phyloP scores from a whole-genome alignment of 2,797 vertebrate species.

The Pteropus rufus region DNA sequence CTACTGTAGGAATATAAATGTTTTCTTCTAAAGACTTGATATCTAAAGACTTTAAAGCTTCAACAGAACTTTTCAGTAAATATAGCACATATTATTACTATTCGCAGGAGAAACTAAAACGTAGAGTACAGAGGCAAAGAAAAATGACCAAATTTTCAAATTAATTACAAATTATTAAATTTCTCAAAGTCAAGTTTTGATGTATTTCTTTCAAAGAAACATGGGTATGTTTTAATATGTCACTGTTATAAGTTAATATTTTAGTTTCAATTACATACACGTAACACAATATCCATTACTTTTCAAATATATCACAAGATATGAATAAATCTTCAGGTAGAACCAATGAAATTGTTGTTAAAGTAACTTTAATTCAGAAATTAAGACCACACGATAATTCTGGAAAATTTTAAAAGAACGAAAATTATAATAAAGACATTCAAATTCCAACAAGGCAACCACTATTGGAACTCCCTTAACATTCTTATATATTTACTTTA shows the following conservation, averaged over 20 bases:
- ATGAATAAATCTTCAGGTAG: neutral
- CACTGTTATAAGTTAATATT: neutral
- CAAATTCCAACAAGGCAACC: neutral
- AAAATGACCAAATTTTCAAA: neutral
- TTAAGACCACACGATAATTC: neutral
- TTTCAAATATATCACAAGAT: conserved; percentile 28
- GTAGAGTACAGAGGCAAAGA: neutral
- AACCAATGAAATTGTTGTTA: neutral
- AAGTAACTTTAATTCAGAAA: neutral
- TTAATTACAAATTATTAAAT: neutral
- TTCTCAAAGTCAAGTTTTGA: neutral
- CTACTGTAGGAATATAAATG: neutral
- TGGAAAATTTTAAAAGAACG: neutral
- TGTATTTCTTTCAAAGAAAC: conserved; percentile 18
- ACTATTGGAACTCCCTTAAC: neutral
- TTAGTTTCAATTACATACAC: conserved; percentile 12
- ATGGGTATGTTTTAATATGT: conserved; percentile 10
- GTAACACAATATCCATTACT: neutral
- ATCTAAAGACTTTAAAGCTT: neutral
- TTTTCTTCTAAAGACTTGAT: neutral
- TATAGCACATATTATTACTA: neutral
- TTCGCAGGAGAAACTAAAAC: neutral
- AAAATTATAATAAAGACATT: neutral
- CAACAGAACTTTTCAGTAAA: neutral
- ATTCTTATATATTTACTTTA: neutral